Base-by-base conservation (phyloP, 2,888 invertebrate genomes). In the Polydrusus tereticollis region DNA sequence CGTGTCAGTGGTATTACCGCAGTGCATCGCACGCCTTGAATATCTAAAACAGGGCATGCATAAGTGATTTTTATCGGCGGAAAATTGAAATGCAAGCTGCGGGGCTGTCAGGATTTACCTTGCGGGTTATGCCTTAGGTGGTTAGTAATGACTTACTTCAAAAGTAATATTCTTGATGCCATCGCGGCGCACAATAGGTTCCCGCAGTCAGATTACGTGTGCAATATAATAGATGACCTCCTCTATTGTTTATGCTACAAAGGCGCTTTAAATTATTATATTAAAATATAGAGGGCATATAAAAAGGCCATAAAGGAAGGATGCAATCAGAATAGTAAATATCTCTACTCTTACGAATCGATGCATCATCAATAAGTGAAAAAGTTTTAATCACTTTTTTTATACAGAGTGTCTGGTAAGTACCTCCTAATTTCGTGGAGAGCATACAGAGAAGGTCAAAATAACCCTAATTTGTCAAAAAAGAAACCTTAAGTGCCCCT, bases 61-160 rank as follows among this genome's bases (percentile, higher is more conserved):
- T 66, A 76, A 75, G 69, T 62, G 71, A 69, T 67, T 72, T 69
- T 71, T 75, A 74, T 72, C 70, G 71, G 33, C 52, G 36, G 72
- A 69, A 77, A 78, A 78, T 78, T 78, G 77, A 77, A 77, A 78
- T 78, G 77, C 77, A 76, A 75, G 72, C 75, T 59, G 69, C 66
- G 66, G 67, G 68, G 72, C 59, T 72, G 77, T 75, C 77, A 71
- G 69, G 77, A 76, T 78, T 77, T 75, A 72, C 74, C 77, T 75
- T 70, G 71, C 73, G 73, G 74, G 64, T 64, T 33, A 62, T 62
- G 16, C 45, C 29, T 62, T 62, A 20, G 62, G 62, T 16, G 47
- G 45, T 33, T 33, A 6, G 47, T 62, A 62, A 62, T 62, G 29
- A 33, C 33, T 47, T 33, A 47, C 33, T 62, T 45, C 47, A 62